A percentile compares a stretch with the other conserved stretches of the same genome.
phyloP scores from a whole-genome alignment of 2,797 vertebrate genomes.

The Eulemur coronatus region DNA sequence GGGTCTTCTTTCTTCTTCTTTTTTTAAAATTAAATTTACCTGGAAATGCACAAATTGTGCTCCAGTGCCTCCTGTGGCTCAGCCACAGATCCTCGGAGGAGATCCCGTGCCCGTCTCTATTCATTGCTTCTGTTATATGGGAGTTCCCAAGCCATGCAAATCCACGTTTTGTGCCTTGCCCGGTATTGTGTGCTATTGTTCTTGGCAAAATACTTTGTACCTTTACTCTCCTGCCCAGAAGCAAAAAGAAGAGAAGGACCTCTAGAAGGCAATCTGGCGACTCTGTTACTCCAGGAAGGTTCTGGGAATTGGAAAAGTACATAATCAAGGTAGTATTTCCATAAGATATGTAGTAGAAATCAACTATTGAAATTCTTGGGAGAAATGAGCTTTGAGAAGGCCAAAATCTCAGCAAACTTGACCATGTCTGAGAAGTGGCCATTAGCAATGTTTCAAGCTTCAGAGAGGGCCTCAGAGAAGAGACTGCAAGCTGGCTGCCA shows the following conservation, averaged over 20 bases:
- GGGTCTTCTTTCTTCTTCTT: not conserved
- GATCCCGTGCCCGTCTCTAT: not conserved
- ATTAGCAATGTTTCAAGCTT: not conserved
- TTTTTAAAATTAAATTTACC: not conserved
- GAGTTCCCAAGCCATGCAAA: not conserved
- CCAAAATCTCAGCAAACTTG: not conserved
- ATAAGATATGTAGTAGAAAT: not conserved
- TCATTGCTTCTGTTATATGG: not conserved
- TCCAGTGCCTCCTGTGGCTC: not conserved
- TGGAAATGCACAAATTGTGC: not conserved
- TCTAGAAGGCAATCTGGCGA: not conserved
- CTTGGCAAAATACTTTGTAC: not conserved
- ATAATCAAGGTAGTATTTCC: not conserved
- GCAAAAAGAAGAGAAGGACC: not conserved
- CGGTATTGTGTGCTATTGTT: not conserved
- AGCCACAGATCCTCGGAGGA: not conserved
- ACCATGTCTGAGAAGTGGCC: not conserved
- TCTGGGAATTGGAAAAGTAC: not conserved
- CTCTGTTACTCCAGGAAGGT: not conserved
- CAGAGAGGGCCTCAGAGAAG: not conserved
- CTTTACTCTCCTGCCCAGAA: not conserved
- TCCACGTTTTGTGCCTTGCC: not conserved
- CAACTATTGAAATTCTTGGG: not conserved
- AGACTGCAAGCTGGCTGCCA: not conserved
- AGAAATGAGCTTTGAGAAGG: not conserved